Percentiles rank a stretch among this genome's conserved stretches.
These are phyloP conservation scores for Saguinus midas DNA, from an alignment of 2,113 vertebrate species.

Conservation along the genomic window DNA sequence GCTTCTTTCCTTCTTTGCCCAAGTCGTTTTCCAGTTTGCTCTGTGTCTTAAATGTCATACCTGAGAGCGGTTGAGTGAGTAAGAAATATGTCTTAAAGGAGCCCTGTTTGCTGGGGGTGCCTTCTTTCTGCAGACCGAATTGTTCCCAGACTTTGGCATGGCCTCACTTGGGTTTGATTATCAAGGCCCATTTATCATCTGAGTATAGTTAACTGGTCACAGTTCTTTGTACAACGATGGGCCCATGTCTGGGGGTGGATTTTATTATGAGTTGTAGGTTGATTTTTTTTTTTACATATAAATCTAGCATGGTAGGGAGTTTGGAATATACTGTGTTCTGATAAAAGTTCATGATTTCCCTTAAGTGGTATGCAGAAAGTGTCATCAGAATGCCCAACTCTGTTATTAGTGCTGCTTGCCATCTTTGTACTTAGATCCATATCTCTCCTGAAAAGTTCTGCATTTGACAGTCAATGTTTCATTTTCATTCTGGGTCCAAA, in stretches of 20 bases:
- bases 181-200: neutral
- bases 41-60: neutral
- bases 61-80: neutral
- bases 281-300: neutral
- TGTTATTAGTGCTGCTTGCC: neutral
- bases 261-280: neutral
- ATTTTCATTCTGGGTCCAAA: neutral
- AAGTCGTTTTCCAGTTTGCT: conserved; percentile 25
- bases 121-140: neutral
- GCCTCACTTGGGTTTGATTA: neutral
- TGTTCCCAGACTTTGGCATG: neutral
- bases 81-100: neutral
- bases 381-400: no score
- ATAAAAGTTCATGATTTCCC: neutral
- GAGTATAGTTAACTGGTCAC: neutral
- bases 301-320: neutral
- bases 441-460: neutral
- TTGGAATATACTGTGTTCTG: neutral
- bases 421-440: neutral
- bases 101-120: neutral
- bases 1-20: conserved; percentile 25
- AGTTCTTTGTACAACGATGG: neutral
- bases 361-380: neutral
- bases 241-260: neutral
- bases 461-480: neutral